Conservation (phyloP, 2,113 vertebrate genomes). For the Cyprinus carpio region DNA sequence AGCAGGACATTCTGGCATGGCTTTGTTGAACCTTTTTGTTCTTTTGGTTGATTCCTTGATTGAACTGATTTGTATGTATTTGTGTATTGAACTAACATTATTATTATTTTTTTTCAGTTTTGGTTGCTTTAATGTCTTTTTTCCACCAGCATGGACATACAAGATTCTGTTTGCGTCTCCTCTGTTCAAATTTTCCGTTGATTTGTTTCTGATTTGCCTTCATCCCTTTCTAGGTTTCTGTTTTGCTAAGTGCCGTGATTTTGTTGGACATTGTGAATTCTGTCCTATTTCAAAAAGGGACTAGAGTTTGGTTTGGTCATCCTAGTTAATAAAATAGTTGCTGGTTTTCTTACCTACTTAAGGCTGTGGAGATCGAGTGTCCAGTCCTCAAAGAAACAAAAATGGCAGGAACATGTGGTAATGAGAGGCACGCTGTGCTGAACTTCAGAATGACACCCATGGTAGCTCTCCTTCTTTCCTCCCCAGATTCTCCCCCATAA, state of each 20-base stretch:
- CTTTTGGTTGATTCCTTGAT: slow-evolving; percentile 70
- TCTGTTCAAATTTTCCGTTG: slow-evolving; percentile 78
- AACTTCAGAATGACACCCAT: slow-evolving; percentile 89
- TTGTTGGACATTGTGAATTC: slow-evolving; percentile 75
- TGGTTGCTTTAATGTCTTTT: slow-evolving; percentile 80
- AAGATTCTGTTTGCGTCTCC: slow-evolving; percentile 80
- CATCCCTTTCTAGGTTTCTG: slow-evolving; percentile 82
- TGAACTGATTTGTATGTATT: slow-evolving; percentile 74
- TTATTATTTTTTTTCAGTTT: slow-evolving; percentile 71
- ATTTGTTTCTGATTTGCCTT: slow-evolving; percentile 80
- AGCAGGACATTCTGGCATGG: slow-evolving; percentile 82
- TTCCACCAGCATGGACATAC: slow-evolving; percentile 84
- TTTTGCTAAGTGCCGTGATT: slow-evolving; percentile 77
- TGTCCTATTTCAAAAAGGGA: slow-evolving; percentile 69
- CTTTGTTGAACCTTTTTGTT: slow-evolving; percentile 79
- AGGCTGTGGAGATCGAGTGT: slow-evolving; percentile 69
- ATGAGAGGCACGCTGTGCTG: slow-evolving; percentile 59
- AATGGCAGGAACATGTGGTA: slow-evolving; percentile 60
- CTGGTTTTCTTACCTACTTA: slow-evolving; percentile 63
- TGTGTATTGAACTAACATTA: slow-evolving; percentile 59
- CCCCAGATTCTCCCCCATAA: slow-evolving; percentile 90
- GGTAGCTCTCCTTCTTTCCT: slow-evolving; percentile 88
- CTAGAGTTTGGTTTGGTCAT: slow-evolving; percentile 43
- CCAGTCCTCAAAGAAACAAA: slow-evolving; percentile 55
- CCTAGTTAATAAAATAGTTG: slow-evolving; percentile 60